Base-by-base conservation (phyloP, 2,113 vertebrate species). In the Pelobates fuscus region DNA sequence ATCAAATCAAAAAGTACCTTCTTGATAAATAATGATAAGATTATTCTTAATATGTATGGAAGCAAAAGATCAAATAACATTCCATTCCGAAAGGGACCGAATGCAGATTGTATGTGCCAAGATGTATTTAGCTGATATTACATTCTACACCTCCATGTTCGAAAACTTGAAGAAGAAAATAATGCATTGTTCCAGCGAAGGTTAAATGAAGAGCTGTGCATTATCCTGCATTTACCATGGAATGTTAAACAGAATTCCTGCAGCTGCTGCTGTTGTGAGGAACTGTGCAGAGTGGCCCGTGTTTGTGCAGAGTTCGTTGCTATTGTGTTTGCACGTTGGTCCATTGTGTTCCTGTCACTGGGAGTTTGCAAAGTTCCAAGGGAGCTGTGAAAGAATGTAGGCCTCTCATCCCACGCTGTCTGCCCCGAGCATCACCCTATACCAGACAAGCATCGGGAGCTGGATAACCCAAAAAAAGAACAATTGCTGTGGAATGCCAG, bases 361-460 rank as follows among this genome's bases (percentile, higher is more conserved):
- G 72, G 72, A 67, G 72, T 75, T 67, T 75, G 64, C 32, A 67
- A 30, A 67, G 58, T 75, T 63, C 72, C 60, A 67, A 41, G 72
- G 72, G 72, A 75, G 41, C 72, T 75, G 43, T 67, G 72, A 67
- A 75, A 30, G 72, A 75, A 75, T 75, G 63, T 60, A 25, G 65
- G 64, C n/a, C 57, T 75, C 26, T 75, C 55, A 24, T 67, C 72
- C 72, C 72, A 75, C 64, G 63, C 72, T 75, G 72, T 75, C 72
- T 75, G 72, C 63, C 72, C 71, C 72, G 62, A 67, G 32, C 41
- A 67, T 67, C 37, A 75, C 72, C 72, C 65, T 58, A 32, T 66
- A 54, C 52, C 54, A 75, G 14, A 10, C 14, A 10, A 49, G 41
- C 43, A 61, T 71, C 25, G 29, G 58, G 69, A 37, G 43, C 17